Conservation (phyloP, 2,888 invertebrate species). For the Drosophila yooni region DNA sequence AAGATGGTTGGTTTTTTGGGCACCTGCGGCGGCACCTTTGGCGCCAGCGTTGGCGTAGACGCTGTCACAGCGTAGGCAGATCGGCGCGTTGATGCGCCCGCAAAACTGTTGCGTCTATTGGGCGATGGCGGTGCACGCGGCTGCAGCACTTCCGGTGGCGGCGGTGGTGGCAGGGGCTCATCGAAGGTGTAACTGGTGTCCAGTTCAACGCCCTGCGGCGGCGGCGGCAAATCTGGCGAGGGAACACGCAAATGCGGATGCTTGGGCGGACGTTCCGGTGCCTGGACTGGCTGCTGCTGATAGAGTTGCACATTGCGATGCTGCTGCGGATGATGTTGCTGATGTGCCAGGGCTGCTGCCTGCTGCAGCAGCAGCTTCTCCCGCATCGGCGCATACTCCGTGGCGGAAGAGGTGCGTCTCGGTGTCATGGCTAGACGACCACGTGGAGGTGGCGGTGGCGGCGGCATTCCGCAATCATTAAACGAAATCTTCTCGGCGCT, state of each 20-base stretch:
- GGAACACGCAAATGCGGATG: constrained; percentile 88
- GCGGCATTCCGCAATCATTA: constrained; percentile 85
- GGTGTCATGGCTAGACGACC: constrained; percentile 72
- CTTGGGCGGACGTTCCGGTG: constrained; percentile 91
- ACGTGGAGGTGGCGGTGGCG: constrained; percentile 85
- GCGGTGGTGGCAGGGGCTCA: constrained; percentile 85
- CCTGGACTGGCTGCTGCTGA: constrained; percentile 64
- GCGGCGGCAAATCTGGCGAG: constrained; percentile 85
- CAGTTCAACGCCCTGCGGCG: constrained; percentile 81
- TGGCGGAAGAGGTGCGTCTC: constrained; percentile 88
- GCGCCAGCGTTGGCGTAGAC: constrained; percentile 69
- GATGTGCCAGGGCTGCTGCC: constrained; percentile 81
- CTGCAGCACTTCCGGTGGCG: constrained; percentile 84
- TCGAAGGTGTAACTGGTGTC: constrained; percentile 82
- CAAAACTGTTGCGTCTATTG: constrained; percentile 85
- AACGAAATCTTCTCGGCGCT: constrained; percentile 84
- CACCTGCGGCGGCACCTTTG: constrained; percentile 83
- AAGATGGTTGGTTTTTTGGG: constrained; percentile 83
- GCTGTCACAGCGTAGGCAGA: constrained; percentile 56
- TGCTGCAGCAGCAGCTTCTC: constrained; percentile 83
- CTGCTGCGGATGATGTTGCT: constrained; percentile 83
- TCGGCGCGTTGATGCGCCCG: constrained; percentile 84
- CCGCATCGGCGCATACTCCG: constrained; percentile 87
- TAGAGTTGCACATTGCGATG: constrained; percentile 48
- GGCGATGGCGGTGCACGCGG: constrained; percentile 81